These are phyloP conservation scores for Cheilosia variabilis DNA, from an alignment of 2,888 invertebrate genomes.

Conservation along the genomic window DNA sequence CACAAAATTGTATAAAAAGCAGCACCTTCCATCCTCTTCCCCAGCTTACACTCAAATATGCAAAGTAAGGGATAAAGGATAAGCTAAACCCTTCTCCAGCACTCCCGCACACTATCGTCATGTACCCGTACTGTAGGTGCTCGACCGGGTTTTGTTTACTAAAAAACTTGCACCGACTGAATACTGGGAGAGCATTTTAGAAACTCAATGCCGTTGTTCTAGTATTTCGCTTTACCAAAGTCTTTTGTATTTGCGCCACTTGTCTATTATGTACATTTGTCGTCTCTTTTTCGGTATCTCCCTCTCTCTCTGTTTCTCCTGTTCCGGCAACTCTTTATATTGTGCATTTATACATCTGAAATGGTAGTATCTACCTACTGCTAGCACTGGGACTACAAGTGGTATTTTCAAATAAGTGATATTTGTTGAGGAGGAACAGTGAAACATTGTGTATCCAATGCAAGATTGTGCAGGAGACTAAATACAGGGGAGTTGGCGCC, in stretches of 20 bases:
- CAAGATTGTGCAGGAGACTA: constrained; percentile 22
- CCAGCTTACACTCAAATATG: constrained; percentile 67
- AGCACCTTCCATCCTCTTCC: constrained; percentile 56
- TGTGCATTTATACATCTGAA: constrained; percentile 58
- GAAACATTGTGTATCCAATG: constrained; percentile 41
- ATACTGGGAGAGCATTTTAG: constrained; percentile 55
- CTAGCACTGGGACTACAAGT: constrained; percentile 62
- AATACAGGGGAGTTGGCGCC: constrained; percentile 17
- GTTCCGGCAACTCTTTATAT: constrained; percentile 37
- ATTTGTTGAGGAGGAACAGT: constrained; percentile 66
- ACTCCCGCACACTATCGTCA: not conserved
- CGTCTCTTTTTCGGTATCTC: constrained; percentile 29
- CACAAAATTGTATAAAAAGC: constrained; percentile 65
- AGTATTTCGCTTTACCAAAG: constrained; percentile 68
- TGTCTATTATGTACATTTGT: constrained; percentile 46
- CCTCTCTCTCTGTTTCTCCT: constrained; percentile 10
- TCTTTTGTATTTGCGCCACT: constrained; percentile 71
- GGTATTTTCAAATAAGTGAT: constrained; percentile 73
- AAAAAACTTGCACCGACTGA: constrained; percentile 63
- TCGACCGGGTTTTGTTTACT: constrained; percentile 68
- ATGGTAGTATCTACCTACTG: constrained; percentile 32
- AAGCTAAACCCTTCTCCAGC: constrained; percentile 35
- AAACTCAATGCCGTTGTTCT: constrained; percentile 64
- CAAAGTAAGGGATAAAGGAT: constrained; percentile 72
- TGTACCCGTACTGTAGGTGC: constrained; percentile 50